A percentile compares a stretch with the other conserved stretches of the same genome.
Evolutionary conservation across 2,888 invertebrate genomes (phyloP).

Genomic region (Vesta saturnalis): DNA sequence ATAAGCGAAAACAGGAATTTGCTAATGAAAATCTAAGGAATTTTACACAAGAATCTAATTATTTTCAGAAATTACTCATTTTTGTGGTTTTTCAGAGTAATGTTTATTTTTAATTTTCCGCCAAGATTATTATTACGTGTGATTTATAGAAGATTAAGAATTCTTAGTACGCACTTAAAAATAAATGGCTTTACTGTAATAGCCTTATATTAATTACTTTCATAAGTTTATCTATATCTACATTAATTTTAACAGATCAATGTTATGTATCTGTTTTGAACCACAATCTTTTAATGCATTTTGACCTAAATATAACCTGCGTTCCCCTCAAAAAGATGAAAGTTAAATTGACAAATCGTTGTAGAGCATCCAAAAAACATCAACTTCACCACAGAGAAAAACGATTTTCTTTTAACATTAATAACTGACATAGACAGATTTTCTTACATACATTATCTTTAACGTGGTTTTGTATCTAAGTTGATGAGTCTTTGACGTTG

Average conservation of each 20-base stretch:
- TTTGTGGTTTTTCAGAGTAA: neutral
- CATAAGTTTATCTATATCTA: no score
- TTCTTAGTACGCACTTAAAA: neutral
- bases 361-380: constrained; percentile 22
- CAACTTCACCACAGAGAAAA: constrained; percentile 21
- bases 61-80: neutral
- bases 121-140: neutral
- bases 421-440: constrained; percentile 23
- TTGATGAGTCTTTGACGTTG: neutral
- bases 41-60: neutral
- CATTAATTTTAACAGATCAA: no score
- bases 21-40: neutral
- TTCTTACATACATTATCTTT: constrained; percentile 21
- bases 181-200: neutral
- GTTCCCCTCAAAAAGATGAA: neutral
- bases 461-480: constrained; percentile 15
- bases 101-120: neutral
- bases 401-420: constrained; percentile 28
- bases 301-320: neutral
- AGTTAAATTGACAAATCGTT: constrained; percentile 33
- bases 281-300: no score
- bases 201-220: no score
- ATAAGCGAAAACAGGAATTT: neutral
- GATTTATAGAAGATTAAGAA: neutral
- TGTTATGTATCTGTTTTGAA: no score